Evolutionary conservation across 2,797 vertebrate species (phyloP).

Genomic region (Pseudochirops cupreus): DNA sequence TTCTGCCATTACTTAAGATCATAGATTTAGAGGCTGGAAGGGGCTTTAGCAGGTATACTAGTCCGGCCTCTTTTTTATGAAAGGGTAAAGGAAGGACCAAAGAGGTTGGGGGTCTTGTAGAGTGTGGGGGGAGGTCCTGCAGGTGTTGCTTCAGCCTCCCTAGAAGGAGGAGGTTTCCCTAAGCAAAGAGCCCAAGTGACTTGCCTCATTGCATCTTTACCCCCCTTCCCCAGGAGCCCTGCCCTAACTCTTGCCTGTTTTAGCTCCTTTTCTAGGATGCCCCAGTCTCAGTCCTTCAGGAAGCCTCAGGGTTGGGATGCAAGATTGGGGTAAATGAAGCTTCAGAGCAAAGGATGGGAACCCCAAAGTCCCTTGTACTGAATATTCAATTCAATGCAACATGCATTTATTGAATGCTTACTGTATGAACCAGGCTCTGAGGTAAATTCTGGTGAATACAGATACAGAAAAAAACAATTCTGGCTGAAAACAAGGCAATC

Average conservation of each 20-base stretch:
- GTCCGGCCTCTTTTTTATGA: background rate
- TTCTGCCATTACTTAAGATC: background rate
- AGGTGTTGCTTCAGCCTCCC: background rate
- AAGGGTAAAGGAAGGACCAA: background rate
- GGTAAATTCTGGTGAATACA: background rate
- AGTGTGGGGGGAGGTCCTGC: background rate
- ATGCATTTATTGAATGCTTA: background rate
- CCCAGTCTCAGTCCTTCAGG: background rate
- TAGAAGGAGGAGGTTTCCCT: background rate
- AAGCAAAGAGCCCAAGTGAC: background rate
- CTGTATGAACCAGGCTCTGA: background rate
- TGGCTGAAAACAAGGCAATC: background rate
- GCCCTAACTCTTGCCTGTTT: background rate
- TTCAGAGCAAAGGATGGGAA: background rate
- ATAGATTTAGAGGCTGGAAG: background rate
- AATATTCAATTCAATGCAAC: background rate
- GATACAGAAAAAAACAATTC: background rate
- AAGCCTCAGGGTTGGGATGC: background rate
- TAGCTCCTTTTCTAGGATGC: background rate
- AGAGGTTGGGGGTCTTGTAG: background rate
- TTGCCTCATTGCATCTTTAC: background rate
- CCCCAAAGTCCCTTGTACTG: background rate
- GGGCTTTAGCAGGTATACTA: background rate
- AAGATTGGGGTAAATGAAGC: background rate
- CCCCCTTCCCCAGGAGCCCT: background rate